Evolutionary conservation across 2,113 vertebrate genomes (phyloP), one percentile per base, ranked within the genome.

Genomic region (Aptenodytes forsteri): DNA sequence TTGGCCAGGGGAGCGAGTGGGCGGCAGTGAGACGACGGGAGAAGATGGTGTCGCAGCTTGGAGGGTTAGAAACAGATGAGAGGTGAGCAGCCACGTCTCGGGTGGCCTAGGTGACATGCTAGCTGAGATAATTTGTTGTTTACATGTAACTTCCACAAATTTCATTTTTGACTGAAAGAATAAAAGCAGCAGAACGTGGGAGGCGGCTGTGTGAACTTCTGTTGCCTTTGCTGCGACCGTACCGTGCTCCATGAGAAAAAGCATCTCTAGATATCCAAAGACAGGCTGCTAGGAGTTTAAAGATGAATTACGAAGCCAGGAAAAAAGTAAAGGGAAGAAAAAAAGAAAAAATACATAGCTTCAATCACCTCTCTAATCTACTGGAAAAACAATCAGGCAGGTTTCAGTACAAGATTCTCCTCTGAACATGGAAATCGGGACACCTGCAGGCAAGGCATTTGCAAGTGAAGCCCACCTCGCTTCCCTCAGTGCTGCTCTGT

Each of bases 11-110:
- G 11, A 61, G 56, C 7, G 3, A 16, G 44, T 4, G 64, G 61
- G 54, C 0, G 2, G 61, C 44, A 8, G 36, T 1, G 36, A 9
- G 20, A 16, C 2, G 5, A 2, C 0, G 10, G 22, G 8, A 17
- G 42, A 34, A 11, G 50, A 19, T 11, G 18, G 7, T 5, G 9
- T 19, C 3, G 0, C 6, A 9, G 40, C 30, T 36, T 9, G 49
- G 72, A 26, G 27, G 44, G 23, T 10, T 3, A 9, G 38, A 50
- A 47, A 16, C 18, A 34, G 75, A 32, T 3, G 23, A 34, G 18
- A 27, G n/a, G 66, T 11, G 67, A 40, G 46, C 46, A 47, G 52
- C 40, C 5, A 6, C 3, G 1, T 16, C 40, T 65, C 4, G 0
- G 71, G 71, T 40, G 65, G 46, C 52, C 65, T 15, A 13, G 59